Conservation (phyloP, 1,140 invertebrate species). For the Leptinotarsa texana region DNA sequence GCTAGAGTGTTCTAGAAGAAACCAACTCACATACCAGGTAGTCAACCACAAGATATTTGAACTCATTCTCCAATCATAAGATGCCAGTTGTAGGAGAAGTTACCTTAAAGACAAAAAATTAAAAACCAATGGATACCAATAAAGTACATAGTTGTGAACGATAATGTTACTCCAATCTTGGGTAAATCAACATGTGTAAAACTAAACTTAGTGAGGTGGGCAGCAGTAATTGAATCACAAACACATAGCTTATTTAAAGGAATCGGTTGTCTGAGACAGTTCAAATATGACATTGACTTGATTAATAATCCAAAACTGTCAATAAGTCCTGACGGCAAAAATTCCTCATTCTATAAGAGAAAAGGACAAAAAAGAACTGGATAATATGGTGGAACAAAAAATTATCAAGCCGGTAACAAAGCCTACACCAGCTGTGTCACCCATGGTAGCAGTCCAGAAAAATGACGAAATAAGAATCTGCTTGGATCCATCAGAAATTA, state of each 20-base stretch:
- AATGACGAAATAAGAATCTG: no score
- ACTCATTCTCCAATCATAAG: not conserved
- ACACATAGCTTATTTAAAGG: not conserved
- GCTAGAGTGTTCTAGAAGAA: no score
- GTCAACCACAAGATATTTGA: not conserved
- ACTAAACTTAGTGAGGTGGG: not conserved
- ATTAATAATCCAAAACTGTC: not conserved
- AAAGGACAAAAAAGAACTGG: not conserved
- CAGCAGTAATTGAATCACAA: not conserved
- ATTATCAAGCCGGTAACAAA: no score
- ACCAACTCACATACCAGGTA: not conserved
- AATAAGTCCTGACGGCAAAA: not conserved
- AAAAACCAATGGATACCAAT: not conserved
- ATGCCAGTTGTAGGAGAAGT: not conserved
- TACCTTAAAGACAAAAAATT: not conserved
- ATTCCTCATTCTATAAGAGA: conserved; percentile 17
- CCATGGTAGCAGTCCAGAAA: no score
- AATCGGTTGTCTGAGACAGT: not conserved
- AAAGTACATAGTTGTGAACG: not conserved
- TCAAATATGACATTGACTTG: not conserved
- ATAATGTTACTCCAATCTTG: not conserved
- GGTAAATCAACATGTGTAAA: not conserved
- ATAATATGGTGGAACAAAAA: no score
- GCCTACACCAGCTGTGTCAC: no score
- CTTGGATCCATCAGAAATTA: no score